A percentile compares a stretch with the other conserved stretches of the same genome.
Evolutionary conservation across 2,888 invertebrate genomes (phyloP).

Genomic region (Chirona hameri): DNA sequence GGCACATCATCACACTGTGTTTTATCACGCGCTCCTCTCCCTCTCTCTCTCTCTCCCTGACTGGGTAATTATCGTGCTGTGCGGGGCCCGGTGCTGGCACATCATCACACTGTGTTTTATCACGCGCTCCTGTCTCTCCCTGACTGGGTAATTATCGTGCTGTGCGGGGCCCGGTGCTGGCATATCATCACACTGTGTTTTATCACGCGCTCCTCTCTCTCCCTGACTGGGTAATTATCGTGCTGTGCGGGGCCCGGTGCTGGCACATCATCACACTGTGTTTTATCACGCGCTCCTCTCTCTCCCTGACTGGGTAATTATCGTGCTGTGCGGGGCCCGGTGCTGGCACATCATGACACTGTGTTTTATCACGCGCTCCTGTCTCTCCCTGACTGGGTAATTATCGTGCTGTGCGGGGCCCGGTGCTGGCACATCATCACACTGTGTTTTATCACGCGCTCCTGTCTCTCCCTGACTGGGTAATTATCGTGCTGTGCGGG

Average conservation of each 20-base stretch:
- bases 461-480: constrained; percentile 29
- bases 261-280: background rate
- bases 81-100: background rate
- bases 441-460: background rate
- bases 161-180: background rate
- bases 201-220: constrained; percentile 29
- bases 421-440: background rate
- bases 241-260: background rate
- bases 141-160: background rate
- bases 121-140: constrained; percentile 29
- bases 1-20: background rate
- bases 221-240: background rate
- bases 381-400: constrained; percentile 24
- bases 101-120: background rate
- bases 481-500: background rate
- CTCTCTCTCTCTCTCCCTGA: too few relatives aligned
- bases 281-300: constrained; percentile 26
- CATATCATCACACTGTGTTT: background rate
- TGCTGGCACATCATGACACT: background rate
- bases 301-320: background rate
- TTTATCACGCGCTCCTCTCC: constrained; percentile 27
- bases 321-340: background rate
- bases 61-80: background rate
- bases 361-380: background rate
- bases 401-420: background rate